Evolutionary conservation across 2,888 invertebrate genomes (phyloP), one percentile per base, ranked within the genome.

Genomic region (Opisthograptis luteolata): DNA sequence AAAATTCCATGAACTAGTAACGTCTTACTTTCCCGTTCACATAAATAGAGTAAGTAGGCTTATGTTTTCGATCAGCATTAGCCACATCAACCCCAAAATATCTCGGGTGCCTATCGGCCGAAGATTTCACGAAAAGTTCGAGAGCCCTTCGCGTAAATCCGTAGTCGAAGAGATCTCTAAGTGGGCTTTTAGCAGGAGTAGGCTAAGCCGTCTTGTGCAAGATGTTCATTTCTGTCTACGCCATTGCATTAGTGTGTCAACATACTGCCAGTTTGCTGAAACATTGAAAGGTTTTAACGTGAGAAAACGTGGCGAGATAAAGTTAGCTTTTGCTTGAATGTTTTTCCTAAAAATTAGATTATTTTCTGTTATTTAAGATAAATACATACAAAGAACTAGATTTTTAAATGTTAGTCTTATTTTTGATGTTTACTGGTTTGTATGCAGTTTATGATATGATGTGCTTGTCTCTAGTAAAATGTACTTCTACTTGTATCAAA

Each of bases 181-280:
- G 89, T 89, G 87, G 86, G 89, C 89, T 90, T 89, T 89, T 89
- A 89, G 87, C 75, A 78, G 76, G 76, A 86, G 84, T 82, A 78
- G 84, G 86, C 84, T 89, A 85, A 90, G 87, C 87, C 86, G 81
- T 83, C 85, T 80, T 73, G 73, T 78, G 80, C 86, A 85, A 81
- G 78, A 83, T 80, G 84, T 84, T 81, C 82, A 85, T 84, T 87
- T 82, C 81, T 81, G 73, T 81, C 76, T 78, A 74, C 74, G 70
- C 76, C 76, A 78, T 78, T 83, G 64, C 64, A 64, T 64, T 64
- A 62, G 58, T 58, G 61, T 60, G 64, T 57, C 58, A 58, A 61
- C 59, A 61, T 40, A 56, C 53, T 55, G 54, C 60, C 40, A 44
- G 47, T 51, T 52, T 47, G 40, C 42, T 45, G 52, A 51, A 46